Percentiles rank a stretch among this genome's conserved stretches.
phyloP scores from a whole-genome alignment of 2,797 vertebrate genomes.

The Sciurus carolinensis region DNA sequence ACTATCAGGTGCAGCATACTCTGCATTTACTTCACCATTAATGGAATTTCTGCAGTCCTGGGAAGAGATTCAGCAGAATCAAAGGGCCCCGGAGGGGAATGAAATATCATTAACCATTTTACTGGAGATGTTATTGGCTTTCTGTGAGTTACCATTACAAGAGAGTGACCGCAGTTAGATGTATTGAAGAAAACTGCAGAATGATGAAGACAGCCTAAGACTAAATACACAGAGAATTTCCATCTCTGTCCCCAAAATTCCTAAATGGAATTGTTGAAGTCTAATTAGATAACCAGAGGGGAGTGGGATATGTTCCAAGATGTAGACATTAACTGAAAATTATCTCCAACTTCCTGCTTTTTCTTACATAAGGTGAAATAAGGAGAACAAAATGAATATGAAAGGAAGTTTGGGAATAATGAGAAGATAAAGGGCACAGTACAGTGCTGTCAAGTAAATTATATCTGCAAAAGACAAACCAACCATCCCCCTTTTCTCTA shows the following conservation, averaged over 20 bases:
- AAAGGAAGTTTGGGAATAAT: not conserved
- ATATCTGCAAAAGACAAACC: not conserved
- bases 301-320: conserved; percentile 24
- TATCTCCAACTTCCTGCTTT: conserved; percentile 24
- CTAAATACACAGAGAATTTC: not conserved
- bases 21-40: not conserved
- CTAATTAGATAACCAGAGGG: conserved; percentile 16
- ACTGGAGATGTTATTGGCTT: conserved; percentile 40
- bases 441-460: not conserved
- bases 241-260: not conserved
- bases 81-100: conserved; percentile 26
- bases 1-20: fast-evolving
- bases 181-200: not conserved
- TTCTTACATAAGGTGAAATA: conserved; percentile 38
- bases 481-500: too few relatives aligned
- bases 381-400: conserved; percentile 34
- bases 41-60: not conserved
- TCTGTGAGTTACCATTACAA: conserved; percentile 60
- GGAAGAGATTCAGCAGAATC: conserved; percentile 56
- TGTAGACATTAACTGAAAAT: conserved; percentile 39
- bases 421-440: not conserved
- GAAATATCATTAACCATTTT: conserved; percentile 63
- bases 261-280: conserved; percentile 50
- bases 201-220: not conserved
- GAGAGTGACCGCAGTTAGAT: conserved; percentile 32